phyloP scores from a whole-genome alignment of 1,140 invertebrate species.

The Drosophila fuyamai region DNA sequence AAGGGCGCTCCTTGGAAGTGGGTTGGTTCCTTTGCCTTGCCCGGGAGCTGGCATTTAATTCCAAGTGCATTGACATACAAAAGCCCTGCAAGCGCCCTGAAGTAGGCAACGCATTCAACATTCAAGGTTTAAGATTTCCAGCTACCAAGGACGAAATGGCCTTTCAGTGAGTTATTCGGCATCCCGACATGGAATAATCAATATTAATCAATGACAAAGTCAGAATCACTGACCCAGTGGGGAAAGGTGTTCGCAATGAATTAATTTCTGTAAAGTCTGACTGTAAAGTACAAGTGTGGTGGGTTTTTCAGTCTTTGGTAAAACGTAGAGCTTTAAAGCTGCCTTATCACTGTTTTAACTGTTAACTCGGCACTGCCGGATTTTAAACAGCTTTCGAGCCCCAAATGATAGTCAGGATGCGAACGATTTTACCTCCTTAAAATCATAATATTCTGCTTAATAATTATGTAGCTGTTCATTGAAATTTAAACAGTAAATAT shows the following conservation, averaged over 20 bases:
- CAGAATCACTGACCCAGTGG: slow-evolving; percentile 31
- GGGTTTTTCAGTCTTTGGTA: slow-evolving; percentile 7
- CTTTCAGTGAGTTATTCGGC: background rate
- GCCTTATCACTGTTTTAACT: background rate
- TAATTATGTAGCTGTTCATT: too few species aligned
- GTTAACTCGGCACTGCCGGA: background rate
- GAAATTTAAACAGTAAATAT: too few species aligned
- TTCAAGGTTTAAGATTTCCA: slow-evolving; percentile 15
- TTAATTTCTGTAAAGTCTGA: background rate
- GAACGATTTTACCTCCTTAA: background rate
- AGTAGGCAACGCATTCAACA: slow-evolving; percentile 64
- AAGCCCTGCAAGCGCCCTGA: slow-evolving; percentile 58
- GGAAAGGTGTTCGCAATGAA: background rate
- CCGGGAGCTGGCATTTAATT: slow-evolving; percentile 54
- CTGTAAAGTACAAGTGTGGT: slow-evolving; percentile 16
- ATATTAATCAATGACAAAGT: slow-evolving; percentile 28
- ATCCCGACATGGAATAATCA: slow-evolving; percentile 17
- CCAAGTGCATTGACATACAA: slow-evolving; percentile 78
- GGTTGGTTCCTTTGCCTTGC: slow-evolving; percentile 21
- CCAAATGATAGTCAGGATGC: background rate
- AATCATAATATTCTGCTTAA: too few species aligned
- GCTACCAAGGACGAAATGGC: slow-evolving; percentile 23
- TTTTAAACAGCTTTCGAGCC: slow-evolving; percentile 10
- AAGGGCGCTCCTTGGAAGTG: slow-evolving; percentile 25
- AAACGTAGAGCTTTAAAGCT: slow-evolving; percentile 29